Evolutionary conservation across 2,797 vertebrate genomes (phyloP), one percentile per base, ranked within the genome.

Genomic region (Merluccius polli): DNA sequence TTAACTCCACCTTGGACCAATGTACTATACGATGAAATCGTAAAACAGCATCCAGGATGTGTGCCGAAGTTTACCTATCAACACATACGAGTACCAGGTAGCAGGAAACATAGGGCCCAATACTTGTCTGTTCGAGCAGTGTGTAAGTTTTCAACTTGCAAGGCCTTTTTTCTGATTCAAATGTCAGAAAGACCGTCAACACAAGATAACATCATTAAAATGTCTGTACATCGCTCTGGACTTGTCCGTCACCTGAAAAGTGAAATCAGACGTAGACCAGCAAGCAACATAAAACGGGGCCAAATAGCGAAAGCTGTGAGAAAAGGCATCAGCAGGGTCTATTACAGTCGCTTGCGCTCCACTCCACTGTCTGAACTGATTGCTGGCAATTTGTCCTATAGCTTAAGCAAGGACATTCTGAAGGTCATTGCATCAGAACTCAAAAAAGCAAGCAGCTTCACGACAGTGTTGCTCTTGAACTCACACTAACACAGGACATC

Each of bases 371-470:
- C n/a, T 18, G 76, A 83, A 35, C 30, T 76, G 9, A 24, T 71
- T 2, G 67, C 78, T 30, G 78, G 78, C 11, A 80, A 78, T 67
- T 73, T 78, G 11, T 75, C 76, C 1, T 41, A 41, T 18, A 70
- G 36, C 18, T 32, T 80, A 2, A 72, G 13, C 36, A 78, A 76
- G 52, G 41, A 80, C 70, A 71, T 75, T 0, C 9, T 75, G 8
- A 81, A 81, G 63, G 67, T 48, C 4, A 77, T 83, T 1, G 8
- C 52, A 1, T 73, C 67, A 21, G 76, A 78, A 30, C 52, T 75
- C 69, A 59, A 2, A 80, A 76, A 72, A 63, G 11, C 29, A 12
- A 13, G 33, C 1, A 33, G 29, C 36, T 72, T 21, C 76, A 80
- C 52, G 21, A 75, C 35, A 27, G 82, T 16, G 8, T 71, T 9